Evolutionary conservation across 2,888 invertebrate genomes (phyloP).

Genomic region (Hoplodrina ambigua): DNA sequence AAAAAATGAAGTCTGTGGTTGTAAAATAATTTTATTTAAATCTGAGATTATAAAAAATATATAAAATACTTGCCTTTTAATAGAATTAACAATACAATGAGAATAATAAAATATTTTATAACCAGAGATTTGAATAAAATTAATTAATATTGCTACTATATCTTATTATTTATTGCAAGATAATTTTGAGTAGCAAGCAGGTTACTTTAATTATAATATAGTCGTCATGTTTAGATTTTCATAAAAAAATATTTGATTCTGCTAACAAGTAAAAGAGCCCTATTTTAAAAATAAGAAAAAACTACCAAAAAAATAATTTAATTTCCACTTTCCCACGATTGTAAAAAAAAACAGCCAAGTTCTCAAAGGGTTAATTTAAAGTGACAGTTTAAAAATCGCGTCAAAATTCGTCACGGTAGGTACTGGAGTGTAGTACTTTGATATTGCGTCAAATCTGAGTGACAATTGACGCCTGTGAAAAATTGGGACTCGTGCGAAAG

Average conservation of each 20-base stretch:
- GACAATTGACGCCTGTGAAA: constrained; percentile 85
- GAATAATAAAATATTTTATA: constrained; percentile 19
- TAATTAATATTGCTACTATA: constrained; percentile 29
- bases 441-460: constrained; percentile 84
- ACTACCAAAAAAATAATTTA: neutral
- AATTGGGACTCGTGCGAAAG: constrained; percentile 86
- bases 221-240: too few species aligned
- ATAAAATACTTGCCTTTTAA: neutral
- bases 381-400: constrained; percentile 86
- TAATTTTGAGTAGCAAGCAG: too few species aligned
- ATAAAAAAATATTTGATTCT: too few species aligned
- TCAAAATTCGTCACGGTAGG: constrained; percentile 83
- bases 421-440: constrained; percentile 73
- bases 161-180: neutral
- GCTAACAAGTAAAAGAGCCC: too few species aligned
- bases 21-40: constrained; percentile 63
- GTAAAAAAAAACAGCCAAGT: constrained; percentile 51
- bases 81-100: constrained; percentile 25
- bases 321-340: constrained; percentile 76
- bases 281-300: neutral
- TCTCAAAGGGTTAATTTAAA: constrained; percentile 84
- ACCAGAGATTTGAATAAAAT: constrained; percentile 11
- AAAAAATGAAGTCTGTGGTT: constrained; percentile 79
- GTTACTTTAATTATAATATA: too few species aligned
- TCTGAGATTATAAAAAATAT: constrained; percentile 22